These are phyloP conservation scores for Ceratoteleas bidentatus DNA, from an alignment of 1,140 invertebrate species.

Conservation along the genomic window DNA sequence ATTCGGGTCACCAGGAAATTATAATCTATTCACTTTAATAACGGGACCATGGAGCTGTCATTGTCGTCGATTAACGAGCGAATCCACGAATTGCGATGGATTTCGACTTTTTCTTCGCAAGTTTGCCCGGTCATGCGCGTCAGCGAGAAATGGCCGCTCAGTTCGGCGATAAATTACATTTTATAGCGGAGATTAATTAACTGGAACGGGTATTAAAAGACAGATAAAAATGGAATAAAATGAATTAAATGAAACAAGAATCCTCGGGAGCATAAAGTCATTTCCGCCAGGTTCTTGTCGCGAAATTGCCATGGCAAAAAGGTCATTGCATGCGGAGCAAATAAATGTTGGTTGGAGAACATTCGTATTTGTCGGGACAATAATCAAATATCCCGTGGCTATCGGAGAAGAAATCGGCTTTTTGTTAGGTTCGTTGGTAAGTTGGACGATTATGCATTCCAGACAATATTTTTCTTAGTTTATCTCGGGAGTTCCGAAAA, in stretches of 20 bases:
- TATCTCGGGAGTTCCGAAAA: too few species aligned
- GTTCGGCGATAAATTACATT: too few species aligned
- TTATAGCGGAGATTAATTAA: too few species aligned
- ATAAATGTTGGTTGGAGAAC: constrained; percentile 23
- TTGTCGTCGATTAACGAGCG: background rate
- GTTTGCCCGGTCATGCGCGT: too few species aligned
- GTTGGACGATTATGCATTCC: too few species aligned
- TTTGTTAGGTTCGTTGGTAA: too few species aligned
- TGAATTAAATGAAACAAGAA: constrained; percentile 22
- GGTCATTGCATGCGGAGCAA: background rate
- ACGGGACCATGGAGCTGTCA: too few species aligned
- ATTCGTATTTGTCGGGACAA: constrained; percentile 9
- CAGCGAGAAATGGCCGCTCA: too few species aligned
- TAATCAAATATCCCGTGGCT: constrained; percentile 8
- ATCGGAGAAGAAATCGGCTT: too few species aligned
- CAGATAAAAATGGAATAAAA: background rate
- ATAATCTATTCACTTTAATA: constrained; percentile 19
- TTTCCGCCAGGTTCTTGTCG: constrained; percentile 20
- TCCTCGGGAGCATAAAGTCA: constrained; percentile 23
- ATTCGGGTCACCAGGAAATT: constrained; percentile 25
- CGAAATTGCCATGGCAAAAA: constrained; percentile 4
- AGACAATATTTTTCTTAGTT: too few species aligned
- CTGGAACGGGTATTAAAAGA: too few species aligned
- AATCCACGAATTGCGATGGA: too few species aligned
- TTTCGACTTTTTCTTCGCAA: background rate